Evolutionary conservation across 2,797 vertebrate genomes (phyloP).

Genomic region (Sarcophilus harrisii): DNA sequence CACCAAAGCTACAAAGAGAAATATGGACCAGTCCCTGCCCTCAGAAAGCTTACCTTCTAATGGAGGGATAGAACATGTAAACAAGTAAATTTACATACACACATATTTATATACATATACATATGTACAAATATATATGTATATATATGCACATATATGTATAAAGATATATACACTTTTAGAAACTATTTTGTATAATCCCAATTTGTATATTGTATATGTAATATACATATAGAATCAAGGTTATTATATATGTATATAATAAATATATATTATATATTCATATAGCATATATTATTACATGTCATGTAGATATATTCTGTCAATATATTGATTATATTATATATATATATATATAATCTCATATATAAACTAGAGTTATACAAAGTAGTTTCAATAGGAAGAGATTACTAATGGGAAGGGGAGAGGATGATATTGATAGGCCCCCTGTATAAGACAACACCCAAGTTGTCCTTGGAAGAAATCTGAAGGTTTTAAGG

Average conservation of each 20-base stretch:
- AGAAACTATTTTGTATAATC: not conserved
- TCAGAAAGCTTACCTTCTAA: not conserved
- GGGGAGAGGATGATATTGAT: not conserved
- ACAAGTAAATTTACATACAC: not conserved
- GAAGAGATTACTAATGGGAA: not conserved
- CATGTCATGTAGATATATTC: no score
- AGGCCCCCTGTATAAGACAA: not conserved
- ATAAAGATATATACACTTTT: not conserved
- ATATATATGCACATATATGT: no score
- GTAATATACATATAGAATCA: not conserved
- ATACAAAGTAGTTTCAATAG: not conserved
- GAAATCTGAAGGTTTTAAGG: not conserved
- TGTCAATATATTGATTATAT: no score
- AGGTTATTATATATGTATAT: not conserved
- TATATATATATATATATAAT: not conserved
- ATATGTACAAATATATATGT: no score
- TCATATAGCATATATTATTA: no score
- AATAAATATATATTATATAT: no score
- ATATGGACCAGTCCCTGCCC: not conserved
- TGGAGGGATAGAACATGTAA: not conserved
- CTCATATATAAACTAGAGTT: not conserved
- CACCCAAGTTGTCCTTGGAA: not conserved
- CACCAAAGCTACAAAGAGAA: not conserved
- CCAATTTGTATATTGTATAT: not conserved
- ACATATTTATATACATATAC: no score